These are phyloP conservation scores for Ectemnius cavifrons DNA, from an alignment of 2,888 invertebrate species.

Conservation along the genomic window DNA sequence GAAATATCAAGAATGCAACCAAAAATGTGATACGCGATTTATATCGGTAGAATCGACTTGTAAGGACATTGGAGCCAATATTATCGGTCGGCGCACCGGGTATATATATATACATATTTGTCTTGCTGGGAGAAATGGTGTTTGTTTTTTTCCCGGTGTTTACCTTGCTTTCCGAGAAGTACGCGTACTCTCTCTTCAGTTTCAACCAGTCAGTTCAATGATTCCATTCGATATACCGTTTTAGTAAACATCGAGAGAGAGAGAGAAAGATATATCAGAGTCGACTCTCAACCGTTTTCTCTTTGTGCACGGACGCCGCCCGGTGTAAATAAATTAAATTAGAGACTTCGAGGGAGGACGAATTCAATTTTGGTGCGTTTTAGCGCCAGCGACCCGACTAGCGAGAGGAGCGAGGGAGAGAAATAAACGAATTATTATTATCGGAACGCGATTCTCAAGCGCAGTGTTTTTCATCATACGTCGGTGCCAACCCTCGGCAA, in stretches of 20 bases:
- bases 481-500: background rate
- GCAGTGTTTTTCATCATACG: background rate
- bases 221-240: no score
- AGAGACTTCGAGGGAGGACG: slow-evolving; percentile 20
- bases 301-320: background rate
- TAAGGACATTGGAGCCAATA: background rate
- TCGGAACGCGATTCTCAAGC: slow-evolving; percentile 4
- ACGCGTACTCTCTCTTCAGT: no score
- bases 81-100: slow-evolving; percentile 1
- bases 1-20: background rate
- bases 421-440: slow-evolving; percentile 3
- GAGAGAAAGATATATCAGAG: background rate
- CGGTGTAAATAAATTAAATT: slow-evolving; percentile 23
- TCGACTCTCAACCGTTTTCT: background rate
- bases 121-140: background rate
- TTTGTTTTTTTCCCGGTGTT: background rate
- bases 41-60: no score
- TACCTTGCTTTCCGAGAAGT: background rate
- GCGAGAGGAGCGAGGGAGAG: background rate
- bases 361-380: slow-evolving; percentile 48
- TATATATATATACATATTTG: no score
- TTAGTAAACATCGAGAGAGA: background rate
- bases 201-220: no score
- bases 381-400: slow-evolving; percentile 38
- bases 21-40: slow-evolving; percentile 32